Percentiles rank a stretch among this genome's conserved stretches.
phyloP scores from a whole-genome alignment of 1,140 invertebrate species.

The Hormaphis cornu region DNA sequence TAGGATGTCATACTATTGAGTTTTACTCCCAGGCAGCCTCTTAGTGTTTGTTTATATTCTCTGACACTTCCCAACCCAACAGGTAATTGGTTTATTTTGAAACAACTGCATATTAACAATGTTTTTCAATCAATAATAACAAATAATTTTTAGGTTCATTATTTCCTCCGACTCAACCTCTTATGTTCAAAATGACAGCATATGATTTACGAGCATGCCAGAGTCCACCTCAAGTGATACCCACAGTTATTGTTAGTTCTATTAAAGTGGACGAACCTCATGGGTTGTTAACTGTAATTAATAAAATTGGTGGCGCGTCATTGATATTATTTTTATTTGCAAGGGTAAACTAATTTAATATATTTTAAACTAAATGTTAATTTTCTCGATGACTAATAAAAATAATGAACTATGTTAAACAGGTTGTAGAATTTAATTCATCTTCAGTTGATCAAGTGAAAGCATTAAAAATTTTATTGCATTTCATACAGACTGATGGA shows the following conservation, averaged over 20 bases:
- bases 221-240: conserved; percentile 1
- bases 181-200: conserved; percentile 25
- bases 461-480: conserved; percentile 15
- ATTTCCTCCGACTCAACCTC: conserved; percentile 30
- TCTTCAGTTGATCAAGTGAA: conserved; percentile 16
- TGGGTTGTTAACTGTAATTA: conserved; percentile 8
- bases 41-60: conserved; percentile 15
- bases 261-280: conserved; percentile 3
- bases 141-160: conserved; percentile 21
- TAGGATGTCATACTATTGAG: conserved; percentile 25
- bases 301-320: conserved; percentile 29
- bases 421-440: conserved; percentile 21
- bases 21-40: conserved; percentile 20
- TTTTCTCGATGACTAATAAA: neutral
- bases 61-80: conserved; percentile 20
- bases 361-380: neutral
- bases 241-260: conserved; percentile 27
- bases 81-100: conserved; percentile 2
- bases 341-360: conserved; percentile 3
- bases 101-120: too few relatives aligned
- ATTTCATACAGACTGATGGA: conserved; percentile 18
- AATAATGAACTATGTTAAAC: neutral
- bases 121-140: too few relatives aligned
- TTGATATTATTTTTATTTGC: conserved; percentile 30
- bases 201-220: conserved; percentile 24